phyloP scores from a whole-genome alignment of 2,113 vertebrate species.

The Crypturellus undulatus region DNA sequence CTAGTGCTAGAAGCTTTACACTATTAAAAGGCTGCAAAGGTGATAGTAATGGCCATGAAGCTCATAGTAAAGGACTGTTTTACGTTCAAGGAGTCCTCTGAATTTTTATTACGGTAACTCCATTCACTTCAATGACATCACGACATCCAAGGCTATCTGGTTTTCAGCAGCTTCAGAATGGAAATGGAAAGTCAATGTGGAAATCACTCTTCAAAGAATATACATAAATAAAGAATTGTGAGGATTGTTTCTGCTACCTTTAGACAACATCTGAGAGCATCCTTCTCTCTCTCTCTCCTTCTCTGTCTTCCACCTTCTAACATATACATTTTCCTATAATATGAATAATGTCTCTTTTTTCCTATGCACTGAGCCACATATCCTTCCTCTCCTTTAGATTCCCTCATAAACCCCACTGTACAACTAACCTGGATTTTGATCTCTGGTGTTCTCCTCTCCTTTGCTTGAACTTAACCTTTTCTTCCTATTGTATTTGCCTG shows the following conservation, averaged over 20 bases:
- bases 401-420: not conserved
- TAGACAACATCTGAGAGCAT: not conserved
- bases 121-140: not conserved
- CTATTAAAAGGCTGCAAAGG: not conserved
- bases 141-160: not conserved
- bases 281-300: not conserved
- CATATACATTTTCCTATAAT: not conserved
- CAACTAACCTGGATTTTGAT: not conserved
- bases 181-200: not conserved
- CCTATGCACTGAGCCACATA: not conserved
- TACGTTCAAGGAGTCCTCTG: not conserved
- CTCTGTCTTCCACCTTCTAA: not conserved
- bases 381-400: not conserved
- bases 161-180: not conserved
- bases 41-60: not conserved
- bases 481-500: not conserved
- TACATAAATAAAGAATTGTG: not conserved
- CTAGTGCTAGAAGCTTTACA: not conserved
- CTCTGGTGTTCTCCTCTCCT: not conserved
- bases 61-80: not conserved
- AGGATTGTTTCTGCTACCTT: not conserved
- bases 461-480: not conserved
- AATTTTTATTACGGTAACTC: not conserved
- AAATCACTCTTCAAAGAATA: not conserved
- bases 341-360: not conserved